These are phyloP conservation scores for Dicycla oo DNA, from an alignment of 2,888 invertebrate genomes.

Conservation along the genomic window DNA sequence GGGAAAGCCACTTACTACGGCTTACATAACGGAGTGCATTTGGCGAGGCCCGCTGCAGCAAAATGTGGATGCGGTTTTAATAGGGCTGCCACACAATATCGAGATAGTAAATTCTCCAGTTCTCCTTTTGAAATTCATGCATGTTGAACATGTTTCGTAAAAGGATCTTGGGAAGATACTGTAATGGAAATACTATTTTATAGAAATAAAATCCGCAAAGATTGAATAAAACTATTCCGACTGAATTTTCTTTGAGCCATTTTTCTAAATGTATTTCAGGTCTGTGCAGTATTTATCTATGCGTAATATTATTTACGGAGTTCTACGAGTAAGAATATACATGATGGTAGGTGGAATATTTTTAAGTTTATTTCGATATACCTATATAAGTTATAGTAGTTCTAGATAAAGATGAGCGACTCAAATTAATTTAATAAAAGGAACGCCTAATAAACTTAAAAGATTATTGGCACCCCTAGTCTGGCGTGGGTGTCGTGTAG, in stretches of 20 bases:
- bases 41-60: constrained; percentile 59
- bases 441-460: background rate
- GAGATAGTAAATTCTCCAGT: constrained; percentile 1
- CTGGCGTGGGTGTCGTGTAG: constrained; percentile 17
- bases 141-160: constrained; percentile 29
- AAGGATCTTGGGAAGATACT: constrained; percentile 4
- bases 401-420: background rate
- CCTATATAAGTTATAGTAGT: background rate
- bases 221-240: constrained; percentile 26
- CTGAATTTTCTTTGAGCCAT: constrained; percentile 20
- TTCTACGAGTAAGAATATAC: background rate
- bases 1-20: constrained; percentile 62
- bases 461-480: constrained; percentile 45
- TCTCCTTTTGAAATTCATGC: constrained; percentile 34
- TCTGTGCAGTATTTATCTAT: constrained; percentile 11
- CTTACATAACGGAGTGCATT: constrained; percentile 67
- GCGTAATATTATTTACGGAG: constrained; percentile 6
- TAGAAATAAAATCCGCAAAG: constrained; percentile 18
- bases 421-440: background rate
- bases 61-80: constrained; percentile 58
- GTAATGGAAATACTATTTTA: constrained; percentile 8
- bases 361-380: background rate
- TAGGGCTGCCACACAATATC: constrained; percentile 56
- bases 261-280: constrained; percentile 5
- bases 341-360: background rate